Conservation (phyloP, 1,140 invertebrate species). For the Propsilocerus akamusi region DNA sequence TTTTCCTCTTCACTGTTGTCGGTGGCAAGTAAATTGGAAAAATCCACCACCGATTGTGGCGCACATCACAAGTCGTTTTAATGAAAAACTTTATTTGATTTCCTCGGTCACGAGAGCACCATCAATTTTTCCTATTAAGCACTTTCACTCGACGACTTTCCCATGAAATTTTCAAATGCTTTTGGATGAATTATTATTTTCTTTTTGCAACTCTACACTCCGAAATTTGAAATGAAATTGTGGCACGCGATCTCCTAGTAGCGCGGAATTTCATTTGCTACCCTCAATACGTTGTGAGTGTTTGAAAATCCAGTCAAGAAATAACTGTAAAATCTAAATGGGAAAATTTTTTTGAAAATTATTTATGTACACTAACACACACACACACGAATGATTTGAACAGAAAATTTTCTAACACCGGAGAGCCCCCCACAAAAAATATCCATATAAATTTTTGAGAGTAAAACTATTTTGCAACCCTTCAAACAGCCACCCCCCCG, state of each 20-base stretch:
- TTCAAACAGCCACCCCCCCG: neutral
- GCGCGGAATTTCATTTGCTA: too few species aligned
- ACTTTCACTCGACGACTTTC: conserved; percentile 2
- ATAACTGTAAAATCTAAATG: too few species aligned
- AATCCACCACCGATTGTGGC: too few species aligned
- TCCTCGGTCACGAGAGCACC: neutral
- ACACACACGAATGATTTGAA: neutral
- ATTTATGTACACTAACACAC: too few species aligned
- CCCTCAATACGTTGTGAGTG: too few species aligned
- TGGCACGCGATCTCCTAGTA: neutral
- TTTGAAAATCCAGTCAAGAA: neutral
- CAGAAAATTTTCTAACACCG: neutral
- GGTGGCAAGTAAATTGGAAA: neutral
- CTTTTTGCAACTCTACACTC: neutral
- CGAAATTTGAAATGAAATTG: neutral
- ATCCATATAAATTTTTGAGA: too few species aligned
- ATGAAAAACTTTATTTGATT: neutral
- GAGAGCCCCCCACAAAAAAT: neutral
- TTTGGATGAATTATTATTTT: neutral
- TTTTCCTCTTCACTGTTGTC: neutral
- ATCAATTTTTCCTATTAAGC: conserved; percentile 3
- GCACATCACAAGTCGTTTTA: neutral
- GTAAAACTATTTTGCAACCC: neutral
- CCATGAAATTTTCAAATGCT: neutral
- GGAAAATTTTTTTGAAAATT: neutral